A percentile compares a stretch with the other conserved stretches of the same genome.
These are phyloP conservation scores for Rhabdophis nuchalis DNA, from an alignment of 2,797 vertebrate genomes.

Conservation along the genomic window DNA sequence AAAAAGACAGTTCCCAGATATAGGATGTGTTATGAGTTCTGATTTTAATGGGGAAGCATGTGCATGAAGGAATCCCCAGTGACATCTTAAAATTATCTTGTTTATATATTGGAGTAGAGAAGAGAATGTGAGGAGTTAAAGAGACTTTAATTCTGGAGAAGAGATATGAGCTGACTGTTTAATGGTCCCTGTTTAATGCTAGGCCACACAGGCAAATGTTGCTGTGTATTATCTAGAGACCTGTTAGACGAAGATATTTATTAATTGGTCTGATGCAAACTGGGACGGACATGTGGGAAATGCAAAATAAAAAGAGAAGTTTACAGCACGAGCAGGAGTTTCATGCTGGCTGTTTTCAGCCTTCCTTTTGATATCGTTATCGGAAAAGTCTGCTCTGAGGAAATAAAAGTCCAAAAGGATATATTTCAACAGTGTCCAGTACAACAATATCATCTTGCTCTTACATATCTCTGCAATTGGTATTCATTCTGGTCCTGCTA, in stretches of 20 bases:
- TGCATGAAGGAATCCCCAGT: not conserved
- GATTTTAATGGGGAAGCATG: not conserved
- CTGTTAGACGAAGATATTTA: slow-evolving; percentile 59
- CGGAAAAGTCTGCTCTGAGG: slow-evolving; percentile 42
- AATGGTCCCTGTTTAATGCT: slow-evolving; percentile 67
- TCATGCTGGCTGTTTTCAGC: slow-evolving; percentile 44
- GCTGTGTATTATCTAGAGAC: slow-evolving; percentile 65
- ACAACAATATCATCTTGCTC: not conserved
- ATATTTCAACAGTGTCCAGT: not conserved
- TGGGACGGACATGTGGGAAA: slow-evolving; percentile 50
- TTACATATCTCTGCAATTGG: not conserved
- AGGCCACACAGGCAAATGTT: slow-evolving; percentile 61
- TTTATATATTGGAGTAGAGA: slow-evolving; percentile 26
- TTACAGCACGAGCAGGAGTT: slow-evolving; percentile 37
- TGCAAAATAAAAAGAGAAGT: slow-evolving; percentile 51
- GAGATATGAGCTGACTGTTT: slow-evolving; percentile 58
- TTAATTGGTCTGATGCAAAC: slow-evolving; percentile 63
- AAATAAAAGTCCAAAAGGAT: not conserved
- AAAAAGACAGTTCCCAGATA: slow-evolving; percentile 20
- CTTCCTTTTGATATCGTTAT: slow-evolving; percentile 33
- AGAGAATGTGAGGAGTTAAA: slow-evolving; percentile 54
- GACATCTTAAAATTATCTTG: slow-evolving; percentile 30
- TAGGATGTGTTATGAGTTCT: not conserved
- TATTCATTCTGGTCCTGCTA: not conserved
- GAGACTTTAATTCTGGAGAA: slow-evolving; percentile 53